Base-by-base conservation (phyloP, 2,797 vertebrate genomes). In the Philypnodon macrostomus region DNA sequence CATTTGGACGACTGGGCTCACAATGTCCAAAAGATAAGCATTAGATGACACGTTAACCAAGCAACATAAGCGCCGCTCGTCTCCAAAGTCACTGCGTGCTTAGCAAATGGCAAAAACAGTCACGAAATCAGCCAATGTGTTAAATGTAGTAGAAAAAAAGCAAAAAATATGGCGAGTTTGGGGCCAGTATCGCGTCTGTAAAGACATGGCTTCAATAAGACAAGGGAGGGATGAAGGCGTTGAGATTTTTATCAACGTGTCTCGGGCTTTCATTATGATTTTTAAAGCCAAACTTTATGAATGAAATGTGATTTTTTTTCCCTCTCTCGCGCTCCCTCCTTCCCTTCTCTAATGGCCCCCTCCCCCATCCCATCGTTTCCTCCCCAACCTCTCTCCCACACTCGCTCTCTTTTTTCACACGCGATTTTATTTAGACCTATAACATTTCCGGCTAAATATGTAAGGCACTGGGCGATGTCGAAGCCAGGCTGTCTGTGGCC, bases 221-320 rank as follows among this genome's bases (percentile, higher is more conserved):
- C 70, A 68, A 77, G 59, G 61, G 64, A 70, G 74, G 80, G 80
- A 81, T 77, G 81, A 69, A 75, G 66, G 79, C 81, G 76, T 74
- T 78, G 80, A 63, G 77, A 67, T 89, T 90, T 88, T 89, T 90
- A 87, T 89, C 88, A 88, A 88, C 88, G 87, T 84, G 85, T 85
- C 87, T 87, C 84, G 67, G 74, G 80, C 73, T 90, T 90, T 90
- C 90, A 92, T 92, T 91, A 90, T 90, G 89, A 90, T 91, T 91
- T 91, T 91, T 91, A 90, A 90, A 90, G 87, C 85, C 86, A 85
- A 91, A 92, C 89, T 91, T 91, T 92, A 91, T 92, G 90, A 92
- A 91, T 92, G 89, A 90, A 92, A 91, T 90, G 88, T 84, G 90
- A 89, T 90, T 89, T 89, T 88, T n/a, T 85, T 67, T 81, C 19